Evolutionary conservation across 1,140 invertebrate species (phyloP), one percentile per base, ranked within the genome.

Genomic region (Nasonia giraulti): DNA sequence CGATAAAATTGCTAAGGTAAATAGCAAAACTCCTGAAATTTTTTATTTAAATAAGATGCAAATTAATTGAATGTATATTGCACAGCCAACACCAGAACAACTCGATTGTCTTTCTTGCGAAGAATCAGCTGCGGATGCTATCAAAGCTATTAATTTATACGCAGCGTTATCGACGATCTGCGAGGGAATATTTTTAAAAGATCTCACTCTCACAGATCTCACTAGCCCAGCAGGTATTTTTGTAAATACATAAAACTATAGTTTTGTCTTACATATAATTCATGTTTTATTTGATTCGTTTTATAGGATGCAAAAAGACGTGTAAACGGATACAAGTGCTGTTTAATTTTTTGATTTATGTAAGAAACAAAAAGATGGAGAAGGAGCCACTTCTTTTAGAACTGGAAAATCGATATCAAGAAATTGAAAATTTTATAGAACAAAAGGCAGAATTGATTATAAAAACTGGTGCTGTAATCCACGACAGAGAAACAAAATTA

Each of bases 91-190:
- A 44, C 77, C 50, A 5, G 77, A 80, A 68, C 77, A 80, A 80
- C 31, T 80, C 1, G 23, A 40, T 37, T 37, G 50, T 27, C 17
- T 80, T 5, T 80, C 27, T 66, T 31, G 12, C 27, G 50, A 37
- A 3, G 77, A 80, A 37, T 68, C 55, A 37, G 27, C 33, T 11
- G 10, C 17, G 12, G 33, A 80, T 80, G 33, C 33, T 20, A 37
- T 80, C 2, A 66, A 80, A 80, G 55, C 62, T 66, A 80, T 80
- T 37, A 80, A 80, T 68, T 68, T 80, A 68, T 27, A 80, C 23
- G 77, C 77, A 33, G 77, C 77, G 5, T 66, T 80, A n/a, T 11
- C 77, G n/a, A 66, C n/a, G 33, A 66, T 80, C 11, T 80, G 77
- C 12, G 50, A 80, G 2, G 31, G 40, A 33, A 80, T 80, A 14